Conservation (phyloP, 2,888 invertebrate species). For the Microdon myrmicae region DNA sequence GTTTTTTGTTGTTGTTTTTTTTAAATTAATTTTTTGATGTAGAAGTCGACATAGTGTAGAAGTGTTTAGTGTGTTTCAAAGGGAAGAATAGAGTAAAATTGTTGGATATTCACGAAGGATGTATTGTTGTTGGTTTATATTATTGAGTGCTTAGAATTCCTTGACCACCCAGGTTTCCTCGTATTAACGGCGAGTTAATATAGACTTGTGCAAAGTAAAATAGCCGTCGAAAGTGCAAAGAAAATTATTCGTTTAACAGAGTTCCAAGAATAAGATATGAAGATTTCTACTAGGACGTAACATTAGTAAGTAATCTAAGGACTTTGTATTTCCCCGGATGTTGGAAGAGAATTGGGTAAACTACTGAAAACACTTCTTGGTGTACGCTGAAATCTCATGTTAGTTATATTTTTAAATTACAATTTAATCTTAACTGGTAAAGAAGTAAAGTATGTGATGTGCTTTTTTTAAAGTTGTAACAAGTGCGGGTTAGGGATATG, state of each 20-base stretch:
- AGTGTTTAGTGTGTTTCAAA: conserved; percentile 1
- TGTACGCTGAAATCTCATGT: conserved; percentile 39
- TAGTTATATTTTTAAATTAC: neutral
- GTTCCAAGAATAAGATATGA: conserved; percentile 1
- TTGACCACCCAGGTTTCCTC: conserved; percentile 16
- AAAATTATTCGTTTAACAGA: conserved; percentile 32
- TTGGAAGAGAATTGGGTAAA: neutral
- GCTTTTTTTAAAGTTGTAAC: too few relatives aligned
- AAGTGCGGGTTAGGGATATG: too few relatives aligned
- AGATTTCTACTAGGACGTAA: conserved; percentile 25
- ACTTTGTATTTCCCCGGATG: neutral
- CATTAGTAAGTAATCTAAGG: conserved; percentile 1
- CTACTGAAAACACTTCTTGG: conserved; percentile 15
- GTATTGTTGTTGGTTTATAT: too few relatives aligned
- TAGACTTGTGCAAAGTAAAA: conserved; percentile 36
- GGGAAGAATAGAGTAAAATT: conserved; percentile 20
- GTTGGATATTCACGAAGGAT: conserved; percentile 30
- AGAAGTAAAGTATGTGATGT: too few relatives aligned
- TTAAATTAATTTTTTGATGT: conserved; percentile 17
- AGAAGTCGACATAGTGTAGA: neutral
- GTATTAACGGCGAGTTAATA: conserved; percentile 37
- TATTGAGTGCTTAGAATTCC: too few relatives aligned
- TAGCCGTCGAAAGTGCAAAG: conserved; percentile 48
- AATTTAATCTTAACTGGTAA: too few relatives aligned
- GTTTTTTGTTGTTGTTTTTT: conserved; percentile 15